Percentiles rank a stretch among this genome's conserved stretches.
These are phyloP conservation scores for Apamea epomidion DNA, from an alignment of 2,888 invertebrate species.

Conservation along the genomic window DNA sequence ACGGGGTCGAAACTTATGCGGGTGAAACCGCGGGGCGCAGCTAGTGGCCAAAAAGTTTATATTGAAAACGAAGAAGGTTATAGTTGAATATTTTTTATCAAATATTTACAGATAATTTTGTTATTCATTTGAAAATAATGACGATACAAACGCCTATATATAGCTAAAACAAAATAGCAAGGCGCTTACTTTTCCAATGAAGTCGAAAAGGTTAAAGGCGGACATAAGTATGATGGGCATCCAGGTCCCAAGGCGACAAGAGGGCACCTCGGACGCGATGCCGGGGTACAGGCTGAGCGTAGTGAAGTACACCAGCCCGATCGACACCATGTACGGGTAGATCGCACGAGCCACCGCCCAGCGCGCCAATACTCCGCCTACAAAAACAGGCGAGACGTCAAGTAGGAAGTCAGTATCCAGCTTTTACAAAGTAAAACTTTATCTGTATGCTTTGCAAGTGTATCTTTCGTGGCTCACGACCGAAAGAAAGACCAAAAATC, in stretches of 20 bases:
- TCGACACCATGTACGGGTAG: constrained; percentile 97
- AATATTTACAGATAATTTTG: not conserved
- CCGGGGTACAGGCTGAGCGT: constrained; percentile 97
- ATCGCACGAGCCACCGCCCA: constrained; percentile 96
- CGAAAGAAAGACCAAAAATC: not conserved
- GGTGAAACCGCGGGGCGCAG: too few species aligned
- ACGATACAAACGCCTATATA: not conserved
- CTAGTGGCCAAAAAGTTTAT: not conserved
- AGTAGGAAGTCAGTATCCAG: not conserved
- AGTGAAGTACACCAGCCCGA: constrained; percentile 96
- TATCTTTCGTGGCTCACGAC: not conserved
- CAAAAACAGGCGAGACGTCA: constrained; percentile 51
- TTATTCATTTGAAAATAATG: not conserved
- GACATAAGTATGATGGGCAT: constrained; percentile 98
- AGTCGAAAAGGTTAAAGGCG: constrained; percentile 96
- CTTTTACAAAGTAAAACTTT: not conserved
- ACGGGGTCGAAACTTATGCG: too few species aligned
- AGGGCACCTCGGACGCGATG: constrained; percentile 96
- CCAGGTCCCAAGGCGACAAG: constrained; percentile 96
- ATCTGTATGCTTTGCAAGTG: too few species aligned
- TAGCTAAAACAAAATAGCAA: not conserved
- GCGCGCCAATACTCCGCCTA: constrained; percentile 93
- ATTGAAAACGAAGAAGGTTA: constrained; percentile 7
- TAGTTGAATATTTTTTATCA: not conserved
- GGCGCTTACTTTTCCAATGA: constrained; percentile 93